phyloP scores from a whole-genome alignment of 2,113 vertebrate genomes.

The Hippocampus abdominalis region DNA sequence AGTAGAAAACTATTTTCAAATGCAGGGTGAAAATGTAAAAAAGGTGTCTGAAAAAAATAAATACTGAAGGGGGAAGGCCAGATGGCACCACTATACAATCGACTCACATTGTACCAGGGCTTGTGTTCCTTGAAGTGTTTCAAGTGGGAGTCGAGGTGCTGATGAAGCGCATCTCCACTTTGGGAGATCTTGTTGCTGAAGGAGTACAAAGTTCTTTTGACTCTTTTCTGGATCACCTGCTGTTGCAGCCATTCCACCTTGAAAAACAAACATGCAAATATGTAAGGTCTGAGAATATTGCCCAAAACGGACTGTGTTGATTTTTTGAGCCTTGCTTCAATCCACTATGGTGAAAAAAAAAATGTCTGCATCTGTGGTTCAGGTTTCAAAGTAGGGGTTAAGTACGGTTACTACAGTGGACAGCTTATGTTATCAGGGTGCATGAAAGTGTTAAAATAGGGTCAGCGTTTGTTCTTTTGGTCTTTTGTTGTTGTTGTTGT shows the following conservation, averaged over 20 bases:
- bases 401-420: too few relatives aligned
- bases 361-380: too few relatives aligned
- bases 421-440: too few relatives aligned
- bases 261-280: slow-evolving; percentile 5
- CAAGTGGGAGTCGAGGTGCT: slow-evolving; percentile 52
- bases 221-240: slow-evolving; percentile 83
- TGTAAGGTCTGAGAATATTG: background rate
- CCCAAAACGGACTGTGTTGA: background rate
- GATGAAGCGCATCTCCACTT: background rate
- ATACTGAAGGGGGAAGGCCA: background rate
- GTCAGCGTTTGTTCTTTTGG: too few relatives aligned
- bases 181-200: slow-evolving; percentile 25
- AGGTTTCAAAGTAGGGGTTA: too few relatives aligned
- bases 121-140: slow-evolving; percentile 80
- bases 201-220: slow-evolving; percentile 75
- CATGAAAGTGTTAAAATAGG: too few relatives aligned
- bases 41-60: background rate
- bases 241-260: slow-evolving; percentile 97
- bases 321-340: too few relatives aligned
- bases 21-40: too few relatives aligned
- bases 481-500: too few relatives aligned
- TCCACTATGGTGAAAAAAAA: too few relatives aligned
- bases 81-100: background rate
- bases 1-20: too few relatives aligned
- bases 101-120: slow-evolving; percentile 92